Evolutionary conservation across 2,888 invertebrate species (phyloP).

Genomic region (Neocrepidodera transversa): DNA sequence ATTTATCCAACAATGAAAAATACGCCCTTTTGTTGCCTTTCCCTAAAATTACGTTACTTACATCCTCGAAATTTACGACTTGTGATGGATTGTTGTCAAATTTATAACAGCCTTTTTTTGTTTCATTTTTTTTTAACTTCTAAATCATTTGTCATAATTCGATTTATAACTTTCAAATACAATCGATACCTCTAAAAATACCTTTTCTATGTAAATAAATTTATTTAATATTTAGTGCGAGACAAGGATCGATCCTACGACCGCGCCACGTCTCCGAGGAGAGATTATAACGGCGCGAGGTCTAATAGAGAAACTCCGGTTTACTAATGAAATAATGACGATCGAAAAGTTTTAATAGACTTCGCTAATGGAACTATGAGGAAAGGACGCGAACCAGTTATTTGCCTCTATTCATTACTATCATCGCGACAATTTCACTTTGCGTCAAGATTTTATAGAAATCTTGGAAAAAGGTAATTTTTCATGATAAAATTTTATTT

Average conservation of each 20-base stretch:
- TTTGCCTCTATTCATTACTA: slow-evolving; percentile 19
- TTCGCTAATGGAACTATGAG: slow-evolving; percentile 20
- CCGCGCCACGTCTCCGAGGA: slow-evolving; percentile 3
- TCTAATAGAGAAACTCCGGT: not conserved
- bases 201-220: no score
- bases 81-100: not conserved
- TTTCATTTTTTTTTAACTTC: no score
- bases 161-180: no score
- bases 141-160: no score
- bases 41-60: not conserved
- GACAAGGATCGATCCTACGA: not conserved
- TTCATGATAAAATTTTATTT: no score
- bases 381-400: not conserved
- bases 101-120: not conserved
- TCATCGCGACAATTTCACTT: not conserved
- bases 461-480: no score
- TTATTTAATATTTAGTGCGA: no score
- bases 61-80: not conserved
- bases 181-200: no score
- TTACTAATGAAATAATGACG: slow-evolving; percentile 23
- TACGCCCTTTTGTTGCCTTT: slow-evolving; percentile 8
- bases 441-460: not conserved
- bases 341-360: slow-evolving; percentile 28
- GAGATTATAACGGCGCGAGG: not conserved
- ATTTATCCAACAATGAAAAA: slow-evolving; percentile 17